Evolutionary conservation across 2,888 invertebrate genomes (phyloP).

Genomic region (Eilema depressum): DNA sequence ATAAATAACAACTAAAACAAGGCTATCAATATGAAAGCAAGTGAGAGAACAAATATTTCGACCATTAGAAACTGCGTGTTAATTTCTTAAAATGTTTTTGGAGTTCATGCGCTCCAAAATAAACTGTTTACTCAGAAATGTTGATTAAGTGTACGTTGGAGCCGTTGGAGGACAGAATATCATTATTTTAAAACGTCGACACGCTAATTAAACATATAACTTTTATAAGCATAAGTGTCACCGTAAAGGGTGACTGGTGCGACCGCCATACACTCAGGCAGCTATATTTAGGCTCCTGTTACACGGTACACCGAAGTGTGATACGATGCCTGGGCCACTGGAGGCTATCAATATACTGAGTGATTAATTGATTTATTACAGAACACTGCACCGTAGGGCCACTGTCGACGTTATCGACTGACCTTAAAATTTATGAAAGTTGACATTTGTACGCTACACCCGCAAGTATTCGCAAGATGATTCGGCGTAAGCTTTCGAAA

Average conservation of each 20-base stretch:
- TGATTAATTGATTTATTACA: slow-evolving; percentile 71
- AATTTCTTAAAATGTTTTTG: slow-evolving; percentile 25
- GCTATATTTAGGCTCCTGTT: slow-evolving; percentile 78
- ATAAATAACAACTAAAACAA: slow-evolving; percentile 5
- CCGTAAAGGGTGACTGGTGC: slow-evolving; percentile 62
- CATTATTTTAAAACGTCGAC: slow-evolving; percentile 37
- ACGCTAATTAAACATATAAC: slow-evolving; percentile 42
- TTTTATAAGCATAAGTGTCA: slow-evolving; percentile 45
- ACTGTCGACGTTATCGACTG: slow-evolving; percentile 61
- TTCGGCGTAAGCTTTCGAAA: slow-evolving; percentile 57
- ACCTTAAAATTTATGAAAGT: slow-evolving; percentile 63
- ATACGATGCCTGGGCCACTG: slow-evolving; percentile 67
- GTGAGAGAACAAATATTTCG: slow-evolving; percentile 32
- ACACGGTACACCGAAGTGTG: slow-evolving; percentile 71
- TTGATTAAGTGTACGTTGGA: slow-evolving; percentile 17
- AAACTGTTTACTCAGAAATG: slow-evolving; percentile 22
- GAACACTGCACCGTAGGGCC: slow-evolving; percentile 66
- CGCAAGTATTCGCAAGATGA: slow-evolving; percentile 49
- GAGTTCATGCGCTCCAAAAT: slow-evolving; percentile 13
- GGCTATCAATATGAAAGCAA: slow-evolving; percentile 32
- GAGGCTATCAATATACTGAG: slow-evolving; percentile 69
- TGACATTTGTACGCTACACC: slow-evolving; percentile 56
- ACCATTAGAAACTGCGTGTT: slow-evolving; percentile 13
- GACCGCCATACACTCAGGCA: slow-evolving; percentile 54
- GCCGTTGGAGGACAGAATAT: slow-evolving; percentile 23